phyloP scores from a whole-genome alignment of 2,797 vertebrate species.

The Anabas testudineus region DNA sequence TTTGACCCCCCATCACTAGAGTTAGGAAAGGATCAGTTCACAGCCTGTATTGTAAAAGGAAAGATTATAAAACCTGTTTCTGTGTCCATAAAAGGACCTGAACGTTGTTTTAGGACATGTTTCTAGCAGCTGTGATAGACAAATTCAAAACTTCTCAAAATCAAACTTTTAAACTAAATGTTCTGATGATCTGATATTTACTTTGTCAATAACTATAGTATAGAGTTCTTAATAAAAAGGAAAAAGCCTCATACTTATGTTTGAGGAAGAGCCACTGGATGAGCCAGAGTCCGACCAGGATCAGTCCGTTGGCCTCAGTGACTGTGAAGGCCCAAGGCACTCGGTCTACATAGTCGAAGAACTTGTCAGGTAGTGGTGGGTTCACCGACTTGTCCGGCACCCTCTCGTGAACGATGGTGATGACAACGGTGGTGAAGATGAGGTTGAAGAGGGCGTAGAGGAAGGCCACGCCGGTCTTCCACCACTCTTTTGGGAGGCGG shows the following conservation, averaged over 20 bases:
- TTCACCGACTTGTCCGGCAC: conserved; percentile 93
- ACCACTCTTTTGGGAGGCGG: conserved; percentile 92
- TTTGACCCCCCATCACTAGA: too few species aligned
- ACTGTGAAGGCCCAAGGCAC: conserved; percentile 95
- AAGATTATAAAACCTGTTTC: too few species aligned
- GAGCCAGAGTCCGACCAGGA: conserved; percentile 90
- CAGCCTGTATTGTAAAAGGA: too few species aligned
- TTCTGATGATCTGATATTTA: too few species aligned
- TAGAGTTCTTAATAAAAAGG: too few species aligned
- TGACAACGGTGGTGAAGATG: conserved; percentile 92
- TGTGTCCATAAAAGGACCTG: too few species aligned
- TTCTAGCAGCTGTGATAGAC: too few species aligned
- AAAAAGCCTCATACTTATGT: conserved; percentile 88
- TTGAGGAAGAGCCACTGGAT: conserved; percentile 94
- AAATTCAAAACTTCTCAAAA: too few species aligned
- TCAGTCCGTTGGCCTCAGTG: conserved; percentile 94
- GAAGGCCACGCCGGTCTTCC: conserved; percentile 95
- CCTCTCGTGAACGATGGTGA: conserved; percentile 94
- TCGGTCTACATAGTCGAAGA: conserved; percentile 94
- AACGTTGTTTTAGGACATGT: too few species aligned
- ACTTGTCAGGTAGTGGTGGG: conserved; percentile 97
- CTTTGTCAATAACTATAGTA: too few species aligned
- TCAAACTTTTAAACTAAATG: too few species aligned
- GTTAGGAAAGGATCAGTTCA: too few species aligned
- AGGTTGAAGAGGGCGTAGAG: conserved; percentile 91